Evolutionary conservation across 53 echinoderm and acorn worm genomes (phyloP), one percentile per base, ranked within the genome.

Genomic region (Astropecten irregularis): DNA sequence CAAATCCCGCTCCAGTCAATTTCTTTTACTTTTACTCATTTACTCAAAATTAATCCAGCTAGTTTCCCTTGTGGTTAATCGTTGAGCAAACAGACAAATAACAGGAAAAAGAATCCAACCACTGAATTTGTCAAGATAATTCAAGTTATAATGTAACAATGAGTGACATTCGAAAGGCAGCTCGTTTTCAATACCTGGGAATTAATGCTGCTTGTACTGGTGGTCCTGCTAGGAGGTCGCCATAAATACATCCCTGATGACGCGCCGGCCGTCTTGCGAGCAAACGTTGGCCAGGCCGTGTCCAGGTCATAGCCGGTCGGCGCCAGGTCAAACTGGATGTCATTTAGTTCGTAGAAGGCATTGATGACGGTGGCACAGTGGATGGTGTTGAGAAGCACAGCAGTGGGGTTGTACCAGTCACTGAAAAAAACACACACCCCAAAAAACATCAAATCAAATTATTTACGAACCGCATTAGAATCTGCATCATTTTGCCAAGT

Each of bases 281-380:
- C 93, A 83, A 91, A 90, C 1, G 96, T 93, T 20, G 96, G 96
- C 96, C 96, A 96, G 20, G 91, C 89, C 30, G 91, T 91, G 76
- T 96, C 96, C 2, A 96, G 93, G 83, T 96, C 96, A 61, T 96
- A 89, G 40, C 96, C 96, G 37, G 96, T 91, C 26, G 96, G 93
- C 28, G 89, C 81, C 42, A 96, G 93, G 85, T 96, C 93, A 89
- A 96, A 93, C 77, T 93, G 93, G 26, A 96, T 71, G 65, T 93
- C 96, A 63, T 96, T 96, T 53, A 96, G 88, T 70, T 96, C 96
- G 85, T 96, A 96, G 3, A 93, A 62, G 69, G 93, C 96, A 87
- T 85, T 96, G 40, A 89, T 53, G 34, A 96, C 42, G 1, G 87
- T 82, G 40, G 89, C 59, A 31, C 71, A 81, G 31, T 87, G 82